A percentile compares a stretch with the other conserved stretches of the same genome.
Conservation (phyloP, 1,140 invertebrate species). For the Lepidotrigona ventralis region DNA sequence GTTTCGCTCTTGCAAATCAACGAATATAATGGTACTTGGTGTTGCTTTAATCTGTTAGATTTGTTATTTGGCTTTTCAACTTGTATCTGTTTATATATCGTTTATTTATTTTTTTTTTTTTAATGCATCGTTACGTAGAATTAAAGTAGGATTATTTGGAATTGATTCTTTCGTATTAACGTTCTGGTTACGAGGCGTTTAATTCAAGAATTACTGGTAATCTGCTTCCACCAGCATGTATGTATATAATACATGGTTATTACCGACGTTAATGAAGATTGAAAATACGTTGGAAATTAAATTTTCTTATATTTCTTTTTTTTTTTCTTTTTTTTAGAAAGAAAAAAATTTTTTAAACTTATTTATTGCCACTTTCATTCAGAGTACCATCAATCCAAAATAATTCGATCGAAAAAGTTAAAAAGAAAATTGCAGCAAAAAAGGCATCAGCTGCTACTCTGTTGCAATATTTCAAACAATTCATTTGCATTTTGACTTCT, state of each 20-base stretch:
- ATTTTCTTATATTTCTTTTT: background rate
- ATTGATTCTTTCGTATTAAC: background rate
- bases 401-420: background rate
- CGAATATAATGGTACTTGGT: background rate
- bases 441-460: background rate
- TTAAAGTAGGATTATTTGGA: background rate
- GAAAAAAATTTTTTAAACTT: background rate
- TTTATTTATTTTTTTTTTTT: too few species aligned
- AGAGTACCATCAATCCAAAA: background rate
- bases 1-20: background rate
- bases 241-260: background rate
- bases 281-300: background rate
- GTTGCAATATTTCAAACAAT: background rate
- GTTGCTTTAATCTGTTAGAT: background rate
- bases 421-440: background rate
- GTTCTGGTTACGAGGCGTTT: background rate
- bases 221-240: background rate
- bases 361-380: background rate
- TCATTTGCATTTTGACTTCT: background rate
- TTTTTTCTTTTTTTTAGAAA: background rate
- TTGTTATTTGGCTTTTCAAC: too few species aligned
- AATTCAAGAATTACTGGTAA: background rate
- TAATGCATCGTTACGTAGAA: background rate
- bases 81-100: too few species aligned
- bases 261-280: background rate